A percentile compares a stretch with the other conserved stretches of the same genome.
These are phyloP conservation scores for Parthenolecanium corni DNA, from an alignment of 2,888 invertebrate genomes.

Conservation along the genomic window DNA sequence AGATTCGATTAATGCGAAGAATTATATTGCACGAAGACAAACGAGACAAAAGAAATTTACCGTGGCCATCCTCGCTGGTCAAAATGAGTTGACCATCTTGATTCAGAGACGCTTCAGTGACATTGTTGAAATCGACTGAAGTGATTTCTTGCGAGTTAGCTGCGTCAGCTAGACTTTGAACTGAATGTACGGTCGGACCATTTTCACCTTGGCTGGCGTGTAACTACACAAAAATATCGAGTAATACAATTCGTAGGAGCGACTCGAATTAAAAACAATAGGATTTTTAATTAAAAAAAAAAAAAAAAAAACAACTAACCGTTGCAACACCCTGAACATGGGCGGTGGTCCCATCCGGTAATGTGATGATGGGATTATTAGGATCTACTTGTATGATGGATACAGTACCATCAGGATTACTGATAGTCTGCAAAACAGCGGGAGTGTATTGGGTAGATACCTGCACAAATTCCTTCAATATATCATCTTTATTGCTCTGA, in stretches of 20 bases:
- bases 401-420: conserved; percentile 91
- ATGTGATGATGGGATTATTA: conserved; percentile 82
- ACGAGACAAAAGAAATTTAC: conserved; percentile 41
- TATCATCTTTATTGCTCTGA: background rate
- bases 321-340: conserved; percentile 74
- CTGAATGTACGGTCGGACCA: conserved; percentile 39
- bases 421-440: conserved; percentile 87
- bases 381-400: conserved; percentile 93
- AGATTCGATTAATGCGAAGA: no score
- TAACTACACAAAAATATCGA: conserved; percentile 39
- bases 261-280: conserved; percentile 10
- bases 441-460: conserved; percentile 38
- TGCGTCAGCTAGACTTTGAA: conserved; percentile 60
- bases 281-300: conserved; percentile 1
- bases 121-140: conserved; percentile 74
- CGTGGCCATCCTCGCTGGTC: conserved; percentile 88
- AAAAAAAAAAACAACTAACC: conserved; percentile 36
- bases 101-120: conserved; percentile 80
- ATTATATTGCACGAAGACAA: background rate
- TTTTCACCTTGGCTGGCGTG: conserved; percentile 43
- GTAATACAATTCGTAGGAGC: background rate
- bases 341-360: conserved; percentile 90
- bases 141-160: conserved; percentile 46
- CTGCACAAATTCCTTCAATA: background rate
- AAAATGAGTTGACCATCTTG: conserved; percentile 91